A percentile compares a stretch with the other conserved stretches of the same genome.
Conservation (phyloP, 2,888 invertebrate genomes). For the Herminia tarsipennalis region DNA sequence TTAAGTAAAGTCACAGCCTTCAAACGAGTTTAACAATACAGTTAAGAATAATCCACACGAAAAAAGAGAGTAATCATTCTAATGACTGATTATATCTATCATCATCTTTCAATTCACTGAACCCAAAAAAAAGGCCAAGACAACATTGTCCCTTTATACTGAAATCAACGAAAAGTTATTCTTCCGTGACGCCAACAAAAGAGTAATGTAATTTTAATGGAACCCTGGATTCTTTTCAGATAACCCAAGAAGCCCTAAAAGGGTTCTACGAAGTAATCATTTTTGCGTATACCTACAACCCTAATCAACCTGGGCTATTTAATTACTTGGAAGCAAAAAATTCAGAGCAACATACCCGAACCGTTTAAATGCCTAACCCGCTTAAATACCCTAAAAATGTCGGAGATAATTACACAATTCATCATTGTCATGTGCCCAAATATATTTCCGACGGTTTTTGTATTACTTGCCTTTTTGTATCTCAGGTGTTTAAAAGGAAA, state of each 20-base stretch:
- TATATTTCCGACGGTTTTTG: constrained; percentile 38
- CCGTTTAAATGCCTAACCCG: constrained; percentile 40
- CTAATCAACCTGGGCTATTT: constrained; percentile 45
- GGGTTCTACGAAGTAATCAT: constrained; percentile 25
- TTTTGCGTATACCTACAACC: constrained; percentile 33
- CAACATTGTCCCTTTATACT: constrained; percentile 11
- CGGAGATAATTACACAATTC: constrained; percentile 55
- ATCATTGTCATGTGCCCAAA: constrained; percentile 51
- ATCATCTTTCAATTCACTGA: constrained; percentile 12
- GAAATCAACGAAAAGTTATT: constrained; percentile 13
- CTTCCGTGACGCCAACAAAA: constrained; percentile 10
- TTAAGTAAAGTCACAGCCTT: too few relatives aligned
- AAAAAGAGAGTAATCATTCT: constrained; percentile 1
- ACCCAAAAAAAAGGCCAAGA: constrained; percentile 17
- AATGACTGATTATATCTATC: constrained; percentile 8
- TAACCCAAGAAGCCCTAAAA: constrained; percentile 26
- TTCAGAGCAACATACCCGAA: constrained; percentile 23
- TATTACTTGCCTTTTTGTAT: constrained; percentile 27
- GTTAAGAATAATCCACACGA: too few relatives aligned
- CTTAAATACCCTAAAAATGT: constrained; percentile 53
- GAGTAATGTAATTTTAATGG: constrained; percentile 39
- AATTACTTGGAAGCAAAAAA: constrained; percentile 41
- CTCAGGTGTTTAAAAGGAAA: constrained; percentile 18
- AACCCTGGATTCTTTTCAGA: constrained; percentile 17
- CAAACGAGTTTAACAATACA: too few relatives aligned